These are phyloP conservation scores for Pogonocherus hispidulus DNA, from an alignment of 2,888 invertebrate genomes.

Conservation along the genomic window DNA sequence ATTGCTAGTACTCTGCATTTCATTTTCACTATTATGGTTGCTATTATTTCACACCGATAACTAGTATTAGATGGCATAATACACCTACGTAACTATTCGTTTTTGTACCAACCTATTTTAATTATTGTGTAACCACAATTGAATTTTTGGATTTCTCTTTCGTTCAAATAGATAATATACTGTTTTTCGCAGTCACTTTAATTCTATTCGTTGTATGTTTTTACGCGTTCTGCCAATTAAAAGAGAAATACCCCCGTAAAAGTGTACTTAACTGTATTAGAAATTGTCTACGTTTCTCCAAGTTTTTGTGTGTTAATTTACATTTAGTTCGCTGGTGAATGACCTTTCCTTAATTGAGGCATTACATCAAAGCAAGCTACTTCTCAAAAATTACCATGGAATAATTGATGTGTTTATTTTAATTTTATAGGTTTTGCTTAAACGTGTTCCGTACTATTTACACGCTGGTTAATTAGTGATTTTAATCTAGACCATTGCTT, in stretches of 20 bases:
- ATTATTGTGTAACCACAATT: slow-evolving; percentile 9
- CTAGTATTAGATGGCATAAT: no score
- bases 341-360: slow-evolving; percentile 30
- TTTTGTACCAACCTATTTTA: neutral
- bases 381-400: slow-evolving; percentile 30
- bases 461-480: slow-evolving; percentile 32
- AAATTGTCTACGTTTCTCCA: slow-evolving; percentile 28
- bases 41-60: no score
- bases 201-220: slow-evolving; percentile 5
- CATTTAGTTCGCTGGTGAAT: slow-evolving; percentile 24
- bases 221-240: slow-evolving; percentile 5
- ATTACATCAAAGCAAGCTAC: slow-evolving; percentile 27
- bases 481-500: slow-evolving; percentile 40
- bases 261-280: slow-evolving; percentile 26
- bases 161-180: neutral
- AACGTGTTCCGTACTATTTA: slow-evolving; percentile 38
- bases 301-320: slow-evolving; percentile 25
- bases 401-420: slow-evolving; percentile 31
- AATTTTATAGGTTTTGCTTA: slow-evolving; percentile 28
- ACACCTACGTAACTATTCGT: neutral
- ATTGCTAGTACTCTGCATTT: no score
- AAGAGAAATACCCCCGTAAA: slow-evolving; percentile 20
- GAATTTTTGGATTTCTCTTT: neutral
- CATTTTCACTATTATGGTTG: no score
- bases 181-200: neutral